Evolutionary conservation across 2,797 vertebrate species (phyloP), one percentile per base, ranked within the genome.

Genomic region (Pteropus rufus): DNA sequence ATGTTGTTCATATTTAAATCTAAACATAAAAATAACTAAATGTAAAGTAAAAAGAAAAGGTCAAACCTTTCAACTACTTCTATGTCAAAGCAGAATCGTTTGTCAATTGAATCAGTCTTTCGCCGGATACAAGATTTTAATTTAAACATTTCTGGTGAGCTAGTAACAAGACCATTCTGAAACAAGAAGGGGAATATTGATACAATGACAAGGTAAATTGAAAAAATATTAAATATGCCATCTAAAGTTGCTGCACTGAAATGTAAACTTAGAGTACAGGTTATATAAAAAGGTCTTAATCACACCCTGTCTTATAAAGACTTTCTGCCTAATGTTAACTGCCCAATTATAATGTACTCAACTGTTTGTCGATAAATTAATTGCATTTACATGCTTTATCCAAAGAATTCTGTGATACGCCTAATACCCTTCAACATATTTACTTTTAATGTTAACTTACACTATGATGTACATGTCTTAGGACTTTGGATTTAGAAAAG

Each of bases 31-130:
- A 79, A 84, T 34, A 84, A 60, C 36, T 60, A 95, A 77, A 62
- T 41, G 77, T 4, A 54, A 95, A 94, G 0, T 64, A 2, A 84
- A 89, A 92, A 94, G 90, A 96, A 93, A 88, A 96, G 64, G 16
- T 52, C 99, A 98, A 97, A 99, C 99, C 99, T 99, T 98, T 99
- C 99, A 65, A 99, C 98, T 49, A 99, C 99, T 99, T 99, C 99
- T 36, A 99, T 99, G 98, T 99, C 99, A 0, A 99, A 99, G 98
- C 99, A 99, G 98, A 99, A 99, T 60, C 99, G 99, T 70, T 99
- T 99, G 98, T 99, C 99, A 92, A 99, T 99, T 26, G 99, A 99
- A 95, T 99, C 99, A 0, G 99, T 99, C 98, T 99, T 99, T 96
- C 99, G 99, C 62, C 99, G 98, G 97, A 99, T 99, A 96, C 99